phyloP scores from a whole-genome alignment of 2,888 invertebrate genomes.

The Microctonus hyperodae region DNA sequence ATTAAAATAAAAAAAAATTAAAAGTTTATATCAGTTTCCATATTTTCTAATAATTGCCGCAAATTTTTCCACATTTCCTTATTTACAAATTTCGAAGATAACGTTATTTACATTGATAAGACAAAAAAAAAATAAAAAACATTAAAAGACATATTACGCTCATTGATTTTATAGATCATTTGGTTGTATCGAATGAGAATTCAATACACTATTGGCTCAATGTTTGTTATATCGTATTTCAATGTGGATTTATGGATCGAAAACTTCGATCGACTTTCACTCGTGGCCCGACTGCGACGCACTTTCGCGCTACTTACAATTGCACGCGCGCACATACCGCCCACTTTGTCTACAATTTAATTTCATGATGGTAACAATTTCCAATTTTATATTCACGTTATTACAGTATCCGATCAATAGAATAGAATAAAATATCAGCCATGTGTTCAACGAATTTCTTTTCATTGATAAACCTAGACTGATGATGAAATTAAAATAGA shows the following conservation, averaged over 20 bases:
- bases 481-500: neutral
- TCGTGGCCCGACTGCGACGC: slow-evolving; percentile 40
- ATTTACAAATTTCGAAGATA: slow-evolving; percentile 24
- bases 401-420: neutral
- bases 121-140: neutral
- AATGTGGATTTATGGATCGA: slow-evolving; percentile 47
- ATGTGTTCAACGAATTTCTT: slow-evolving; percentile 23
- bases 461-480: slow-evolving; percentile 43
- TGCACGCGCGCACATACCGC: neutral
- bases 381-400: slow-evolving; percentile 13
- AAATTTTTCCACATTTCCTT: neutral
- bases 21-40: neutral
- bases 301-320: slow-evolving; percentile 46
- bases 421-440: too few species aligned
- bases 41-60: neutral
- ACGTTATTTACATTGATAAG: slow-evolving; percentile 25
- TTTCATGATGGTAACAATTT: slow-evolving; percentile 3
- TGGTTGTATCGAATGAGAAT: neutral
- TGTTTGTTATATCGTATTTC: slow-evolving; percentile 14
- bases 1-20: neutral
- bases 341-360: slow-evolving; percentile 2
- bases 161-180: neutral
- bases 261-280: slow-evolving; percentile 52
- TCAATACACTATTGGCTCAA: neutral
- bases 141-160: neutral